A percentile compares a stretch with the other conserved stretches of the same genome.
These are phyloP conservation scores for Novumbra hubbsi DNA, from an alignment of 2,797 vertebrate genomes.

Conservation along the genomic window DNA sequence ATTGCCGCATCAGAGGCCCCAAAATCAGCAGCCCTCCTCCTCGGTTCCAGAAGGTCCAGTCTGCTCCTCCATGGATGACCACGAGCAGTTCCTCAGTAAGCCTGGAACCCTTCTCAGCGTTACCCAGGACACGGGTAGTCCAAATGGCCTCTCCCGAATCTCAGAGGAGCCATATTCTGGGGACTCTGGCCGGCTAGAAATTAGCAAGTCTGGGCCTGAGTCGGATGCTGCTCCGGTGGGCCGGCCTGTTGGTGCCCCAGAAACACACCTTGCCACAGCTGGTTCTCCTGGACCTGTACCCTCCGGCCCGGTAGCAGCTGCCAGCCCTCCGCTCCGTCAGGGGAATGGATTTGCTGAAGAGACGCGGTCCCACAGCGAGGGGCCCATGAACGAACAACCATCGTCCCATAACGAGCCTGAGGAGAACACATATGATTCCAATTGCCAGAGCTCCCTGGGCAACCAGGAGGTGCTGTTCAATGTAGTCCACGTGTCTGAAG, in stretches of 20 bases:
- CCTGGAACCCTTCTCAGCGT: constrained; percentile 52
- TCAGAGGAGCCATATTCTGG: constrained; percentile 45
- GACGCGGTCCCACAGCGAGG: background rate
- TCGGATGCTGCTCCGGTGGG: background rate
- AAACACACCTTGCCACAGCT: background rate
- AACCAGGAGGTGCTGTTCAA: constrained; percentile 36
- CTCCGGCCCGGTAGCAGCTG: background rate
- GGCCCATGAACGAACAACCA: no score
- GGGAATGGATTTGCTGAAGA: constrained; percentile 39
- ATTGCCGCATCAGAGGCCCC: constrained; percentile 6
- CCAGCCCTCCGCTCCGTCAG: constrained; percentile 22
- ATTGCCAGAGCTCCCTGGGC: constrained; percentile 28
- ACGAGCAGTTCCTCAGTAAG: constrained; percentile 57
- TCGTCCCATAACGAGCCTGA: constrained; percentile 49
- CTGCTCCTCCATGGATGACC: constrained; percentile 6
- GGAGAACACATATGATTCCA: constrained; percentile 67
- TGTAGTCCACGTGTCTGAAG: constrained; percentile 38
- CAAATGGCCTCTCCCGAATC: background rate
- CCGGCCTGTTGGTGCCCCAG: background rate
- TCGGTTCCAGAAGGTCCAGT: background rate
- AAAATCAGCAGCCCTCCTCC: background rate
- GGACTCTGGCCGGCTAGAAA: constrained; percentile 51
- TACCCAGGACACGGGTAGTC: background rate
- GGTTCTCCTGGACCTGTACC: background rate
- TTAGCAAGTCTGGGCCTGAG: background rate